Percentiles rank a stretch among this genome's conserved stretches.
These are phyloP conservation scores for Odontomyia ornata DNA, from an alignment of 2,888 invertebrate genomes.

Conservation along the genomic window DNA sequence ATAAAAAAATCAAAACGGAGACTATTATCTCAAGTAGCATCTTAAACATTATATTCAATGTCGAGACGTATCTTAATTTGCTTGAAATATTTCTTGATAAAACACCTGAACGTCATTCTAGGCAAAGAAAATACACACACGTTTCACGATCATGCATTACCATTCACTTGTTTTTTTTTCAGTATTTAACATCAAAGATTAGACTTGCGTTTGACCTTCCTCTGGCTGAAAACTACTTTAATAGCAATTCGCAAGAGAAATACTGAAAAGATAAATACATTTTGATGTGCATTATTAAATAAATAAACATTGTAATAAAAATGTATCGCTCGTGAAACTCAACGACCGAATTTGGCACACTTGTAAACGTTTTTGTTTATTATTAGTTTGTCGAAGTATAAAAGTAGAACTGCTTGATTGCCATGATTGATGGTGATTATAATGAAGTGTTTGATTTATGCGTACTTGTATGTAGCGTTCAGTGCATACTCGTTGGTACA, in stretches of 20 bases:
- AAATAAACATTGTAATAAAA: conserved; percentile 7
- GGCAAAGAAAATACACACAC: no score
- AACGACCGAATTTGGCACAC: not conserved
- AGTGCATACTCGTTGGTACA: not conserved
- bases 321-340: not conserved
- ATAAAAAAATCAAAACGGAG: no score
- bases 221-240: not conserved
- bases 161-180: no score
- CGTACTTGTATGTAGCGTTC: not conserved
- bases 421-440: conserved; percentile 22
- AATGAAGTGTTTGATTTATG: conserved; percentile 22
- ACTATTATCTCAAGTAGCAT: no score
- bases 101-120: no score
- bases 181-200: not conserved
- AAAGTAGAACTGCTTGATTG: conserved; percentile 19
- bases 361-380: conserved; percentile 9
- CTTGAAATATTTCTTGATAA: no score
- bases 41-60: no score
- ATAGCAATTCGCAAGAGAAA: not conserved
- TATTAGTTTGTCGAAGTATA: conserved; percentile 7
- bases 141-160: no score
- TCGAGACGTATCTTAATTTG: no score
- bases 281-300: not conserved
- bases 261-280: not conserved
- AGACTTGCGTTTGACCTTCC: not conserved